Conservation (phyloP, 2,797 vertebrate species). For the Lepus oiostolus region DNA sequence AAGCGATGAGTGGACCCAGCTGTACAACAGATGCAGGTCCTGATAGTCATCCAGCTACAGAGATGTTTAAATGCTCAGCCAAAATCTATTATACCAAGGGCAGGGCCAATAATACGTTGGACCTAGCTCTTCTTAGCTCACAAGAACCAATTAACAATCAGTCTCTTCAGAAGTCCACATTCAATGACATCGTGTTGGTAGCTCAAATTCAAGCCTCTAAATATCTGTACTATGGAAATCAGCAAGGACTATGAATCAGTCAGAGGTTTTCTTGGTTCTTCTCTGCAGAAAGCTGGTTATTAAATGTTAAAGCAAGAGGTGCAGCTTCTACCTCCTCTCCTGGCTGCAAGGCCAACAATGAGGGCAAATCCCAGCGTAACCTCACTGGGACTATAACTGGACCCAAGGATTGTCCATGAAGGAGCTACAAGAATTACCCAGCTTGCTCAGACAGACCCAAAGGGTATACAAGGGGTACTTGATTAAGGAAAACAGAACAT, state of each 20-base stretch:
- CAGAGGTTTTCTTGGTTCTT: neutral
- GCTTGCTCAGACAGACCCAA: neutral
- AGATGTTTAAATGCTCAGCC: neutral
- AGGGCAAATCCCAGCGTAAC: neutral
- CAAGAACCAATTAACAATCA: neutral
- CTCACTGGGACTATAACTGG: neutral
- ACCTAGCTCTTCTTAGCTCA: neutral
- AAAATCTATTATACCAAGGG: too few relatives aligned
- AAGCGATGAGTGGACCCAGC: constrained; percentile 4
- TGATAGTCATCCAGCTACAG: neutral
- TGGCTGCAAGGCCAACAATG: neutral
- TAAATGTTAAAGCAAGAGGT: neutral
- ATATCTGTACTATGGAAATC: neutral
- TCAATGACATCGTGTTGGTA: neutral
- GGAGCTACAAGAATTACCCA: neutral
- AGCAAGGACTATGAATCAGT: neutral
- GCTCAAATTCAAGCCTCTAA: neutral
- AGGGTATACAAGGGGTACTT: neutral
- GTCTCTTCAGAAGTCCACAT: neutral
- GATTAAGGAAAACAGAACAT: neutral
- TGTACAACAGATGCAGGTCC: neutral
- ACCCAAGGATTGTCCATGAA: neutral
- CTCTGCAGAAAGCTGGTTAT: neutral
- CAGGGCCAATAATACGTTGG: neutral
- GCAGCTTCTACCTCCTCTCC: neutral